Evolutionary conservation across 2,888 invertebrate genomes (phyloP).

Genomic region (Hypomecis punctinalis): DNA sequence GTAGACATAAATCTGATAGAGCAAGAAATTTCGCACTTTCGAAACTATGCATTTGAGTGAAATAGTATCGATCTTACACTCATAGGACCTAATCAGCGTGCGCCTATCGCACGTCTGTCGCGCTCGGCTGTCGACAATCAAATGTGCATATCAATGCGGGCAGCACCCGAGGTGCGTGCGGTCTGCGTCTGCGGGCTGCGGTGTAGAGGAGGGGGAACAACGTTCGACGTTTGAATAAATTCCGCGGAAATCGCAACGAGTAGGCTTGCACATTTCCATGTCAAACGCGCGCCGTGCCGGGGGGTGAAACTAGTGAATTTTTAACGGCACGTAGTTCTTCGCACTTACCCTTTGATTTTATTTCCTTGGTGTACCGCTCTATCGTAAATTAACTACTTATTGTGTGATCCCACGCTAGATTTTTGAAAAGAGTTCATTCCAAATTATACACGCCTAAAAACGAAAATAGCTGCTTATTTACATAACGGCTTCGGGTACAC

Average conservation of each 20-base stretch:
- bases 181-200: slow-evolving; percentile 37
- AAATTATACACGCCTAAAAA: background rate
- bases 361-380: slow-evolving; percentile 11
- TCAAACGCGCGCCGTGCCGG: slow-evolving; percentile 67
- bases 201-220: slow-evolving; percentile 37
- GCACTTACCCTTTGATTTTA: slow-evolving; percentile 33
- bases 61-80: background rate
- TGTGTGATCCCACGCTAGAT: background rate
- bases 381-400: slow-evolving; percentile 15
- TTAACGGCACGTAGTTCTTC: slow-evolving; percentile 60
- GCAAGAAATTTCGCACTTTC: no score
- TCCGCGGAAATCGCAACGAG: slow-evolving; percentile 65
- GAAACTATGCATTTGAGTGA: no score
- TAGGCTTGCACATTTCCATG: slow-evolving; percentile 76
- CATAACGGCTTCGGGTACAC: background rate
- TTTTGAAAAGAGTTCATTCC: background rate
- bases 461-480: background rate
- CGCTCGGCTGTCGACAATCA: slow-evolving; percentile 60
- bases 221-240: slow-evolving; percentile 68
- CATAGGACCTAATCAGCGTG: slow-evolving; percentile 47
- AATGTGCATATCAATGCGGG: slow-evolving; percentile 75
- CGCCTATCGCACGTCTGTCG: slow-evolving; percentile 51
- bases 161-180: slow-evolving; percentile 58
- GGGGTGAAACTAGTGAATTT: slow-evolving; percentile 68
- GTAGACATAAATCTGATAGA: no score